These are phyloP conservation scores for Patella pellucida DNA, from an alignment of 2,888 invertebrate genomes.

Conservation along the genomic window DNA sequence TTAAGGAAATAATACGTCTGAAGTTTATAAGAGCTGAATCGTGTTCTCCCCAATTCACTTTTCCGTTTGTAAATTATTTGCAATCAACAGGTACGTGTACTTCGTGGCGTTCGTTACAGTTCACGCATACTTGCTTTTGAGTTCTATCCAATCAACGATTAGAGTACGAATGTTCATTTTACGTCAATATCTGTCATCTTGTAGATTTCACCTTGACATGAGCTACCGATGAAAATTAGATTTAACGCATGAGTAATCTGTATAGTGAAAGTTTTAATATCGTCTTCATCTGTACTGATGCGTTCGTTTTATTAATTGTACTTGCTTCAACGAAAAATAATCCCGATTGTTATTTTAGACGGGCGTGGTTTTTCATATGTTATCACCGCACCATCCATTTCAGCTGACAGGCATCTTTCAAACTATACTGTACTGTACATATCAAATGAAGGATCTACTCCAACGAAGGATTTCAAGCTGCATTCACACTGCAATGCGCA, in stretches of 20 bases:
- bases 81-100: neutral
- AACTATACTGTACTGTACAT: too few species aligned
- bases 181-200: conserved; percentile 4
- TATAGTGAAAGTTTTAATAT: neutral
- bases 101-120: neutral
- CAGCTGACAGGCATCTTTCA: too few species aligned
- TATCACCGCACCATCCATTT: too few species aligned
- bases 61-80: neutral
- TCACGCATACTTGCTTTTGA: neutral
- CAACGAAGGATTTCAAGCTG: too few species aligned
- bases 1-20: too few species aligned
- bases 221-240: neutral
- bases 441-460: too few species aligned
- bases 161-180: neutral
- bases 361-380: too few species aligned
- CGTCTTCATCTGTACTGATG: neutral
- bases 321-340: too few species aligned
- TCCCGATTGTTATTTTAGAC: too few species aligned
- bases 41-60: neutral
- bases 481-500: too few species aligned
- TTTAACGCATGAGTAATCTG: neutral
- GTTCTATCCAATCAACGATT: neutral
- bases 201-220: neutral
- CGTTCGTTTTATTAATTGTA: neutral
- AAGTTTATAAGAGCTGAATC: neutral